These are phyloP conservation scores for Eupeodes luniger DNA, from an alignment of 2,888 invertebrate genomes.

Conservation along the genomic window DNA sequence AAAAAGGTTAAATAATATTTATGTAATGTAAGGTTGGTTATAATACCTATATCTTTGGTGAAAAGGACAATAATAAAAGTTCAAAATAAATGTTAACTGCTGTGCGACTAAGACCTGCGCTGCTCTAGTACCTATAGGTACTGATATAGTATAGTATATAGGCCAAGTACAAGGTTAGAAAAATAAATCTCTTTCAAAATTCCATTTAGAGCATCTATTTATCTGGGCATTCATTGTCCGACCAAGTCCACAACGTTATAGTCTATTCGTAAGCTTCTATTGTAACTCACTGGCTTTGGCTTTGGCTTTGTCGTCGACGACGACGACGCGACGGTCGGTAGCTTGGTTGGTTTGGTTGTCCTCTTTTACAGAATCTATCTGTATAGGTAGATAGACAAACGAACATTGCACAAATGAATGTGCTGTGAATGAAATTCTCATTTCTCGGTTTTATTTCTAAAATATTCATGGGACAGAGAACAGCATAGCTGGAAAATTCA, in stretches of 20 bases:
- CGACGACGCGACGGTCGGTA: too few species aligned
- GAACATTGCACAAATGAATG: slow-evolving; percentile 2
- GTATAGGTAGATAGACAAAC: not conserved
- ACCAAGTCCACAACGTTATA: not conserved
- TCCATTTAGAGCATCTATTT: slow-evolving; percentile 1
- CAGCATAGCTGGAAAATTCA: not conserved
- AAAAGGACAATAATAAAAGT: not conserved
- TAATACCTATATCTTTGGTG: not conserved
- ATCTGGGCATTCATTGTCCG: not conserved
- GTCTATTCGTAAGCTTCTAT: not conserved
- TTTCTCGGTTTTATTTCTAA: not conserved
- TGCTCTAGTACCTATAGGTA: too few species aligned
- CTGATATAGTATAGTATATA: not conserved
- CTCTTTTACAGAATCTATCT: too few species aligned
- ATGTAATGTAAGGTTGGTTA: too few species aligned
- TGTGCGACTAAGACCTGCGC: not conserved
- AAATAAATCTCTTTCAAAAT: not conserved
- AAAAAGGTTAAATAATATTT: slow-evolving; percentile 10
- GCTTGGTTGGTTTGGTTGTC: too few species aligned
- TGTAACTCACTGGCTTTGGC: not conserved
- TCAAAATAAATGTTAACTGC: slow-evolving; percentile 10
- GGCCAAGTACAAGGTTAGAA: slow-evolving; percentile 14
- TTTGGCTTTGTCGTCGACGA: not conserved
- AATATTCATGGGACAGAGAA: not conserved
- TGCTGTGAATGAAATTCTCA: not conserved